phyloP scores from a whole-genome alignment of 1,140 invertebrate genomes.

The Aradophagus sp. region DNA sequence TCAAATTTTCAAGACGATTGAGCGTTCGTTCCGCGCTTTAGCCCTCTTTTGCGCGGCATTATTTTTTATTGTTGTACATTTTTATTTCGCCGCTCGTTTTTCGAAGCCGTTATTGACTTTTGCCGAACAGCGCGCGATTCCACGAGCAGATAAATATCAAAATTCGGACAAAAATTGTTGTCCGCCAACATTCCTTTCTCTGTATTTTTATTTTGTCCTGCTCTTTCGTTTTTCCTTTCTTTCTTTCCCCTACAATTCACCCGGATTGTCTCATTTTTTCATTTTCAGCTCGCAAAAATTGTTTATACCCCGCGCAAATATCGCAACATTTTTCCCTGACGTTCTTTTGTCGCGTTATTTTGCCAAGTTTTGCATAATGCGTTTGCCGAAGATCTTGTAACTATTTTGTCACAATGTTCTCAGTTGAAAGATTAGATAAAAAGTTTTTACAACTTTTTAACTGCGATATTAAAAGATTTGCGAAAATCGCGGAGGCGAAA shows the following conservation, averaged over 20 bases:
- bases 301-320: background rate
- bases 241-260: no score
- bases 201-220: no score
- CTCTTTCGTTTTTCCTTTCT: no score
- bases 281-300: no score
- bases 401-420: slow-evolving; percentile 30
- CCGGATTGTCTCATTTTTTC: background rate
- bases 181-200: background rate
- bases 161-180: background rate
- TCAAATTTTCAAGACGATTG: slow-evolving; percentile 9
- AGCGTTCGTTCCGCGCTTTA: slow-evolving; percentile 2
- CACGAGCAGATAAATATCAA: background rate
- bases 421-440: slow-evolving; percentile 41
- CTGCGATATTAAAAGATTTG: slow-evolving; percentile 42
- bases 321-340: slow-evolving; percentile 3
- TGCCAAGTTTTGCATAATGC: slow-evolving; percentile 23
- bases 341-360: slow-evolving; percentile 24
- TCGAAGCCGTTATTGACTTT: slow-evolving; percentile 2
- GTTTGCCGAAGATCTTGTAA: slow-evolving; percentile 23
- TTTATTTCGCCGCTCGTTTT: slow-evolving; percentile 8
- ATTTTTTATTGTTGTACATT: slow-evolving; percentile 8
- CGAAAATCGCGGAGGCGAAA: background rate
- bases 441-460: slow-evolving; percentile 41
- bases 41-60: background rate
- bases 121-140: background rate